phyloP scores from a whole-genome alignment of 2,888 invertebrate species.

The Pyrrhia umbra region DNA sequence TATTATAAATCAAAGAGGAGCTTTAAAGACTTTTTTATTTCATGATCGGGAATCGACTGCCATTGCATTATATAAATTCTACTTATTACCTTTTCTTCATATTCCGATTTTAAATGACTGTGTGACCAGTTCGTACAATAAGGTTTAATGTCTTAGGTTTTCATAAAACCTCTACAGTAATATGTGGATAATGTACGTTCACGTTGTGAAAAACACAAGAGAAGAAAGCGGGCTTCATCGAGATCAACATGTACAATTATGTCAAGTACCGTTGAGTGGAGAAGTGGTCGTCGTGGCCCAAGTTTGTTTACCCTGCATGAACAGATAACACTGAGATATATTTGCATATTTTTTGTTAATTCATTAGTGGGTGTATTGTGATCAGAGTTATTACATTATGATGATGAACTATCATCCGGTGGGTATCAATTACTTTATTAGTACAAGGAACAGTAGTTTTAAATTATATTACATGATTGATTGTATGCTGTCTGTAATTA shows the following conservation, averaged over 20 bases:
- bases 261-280: slow-evolving; percentile 73
- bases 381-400: slow-evolving; percentile 40
- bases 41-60: too few relatives aligned
- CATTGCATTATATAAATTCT: too few relatives aligned
- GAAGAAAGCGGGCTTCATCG: slow-evolving; percentile 50
- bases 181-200: slow-evolving; percentile 27
- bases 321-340: slow-evolving; percentile 69
- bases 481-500: slow-evolving; percentile 24
- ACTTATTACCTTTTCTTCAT: too few relatives aligned
- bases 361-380: slow-evolving; percentile 56
- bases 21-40: too few relatives aligned
- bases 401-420: slow-evolving; percentile 49
- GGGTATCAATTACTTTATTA: slow-evolving; percentile 61
- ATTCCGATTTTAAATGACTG: too few relatives aligned
- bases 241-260: slow-evolving; percentile 62
- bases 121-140: too few relatives aligned
- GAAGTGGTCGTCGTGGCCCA: slow-evolving; percentile 65
- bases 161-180: too few relatives aligned
- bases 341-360: slow-evolving; percentile 79
- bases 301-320: slow-evolving; percentile 69
- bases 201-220: slow-evolving; percentile 31
- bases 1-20: too few relatives aligned
- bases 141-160: too few relatives aligned
- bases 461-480: slow-evolving; percentile 54
- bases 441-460: slow-evolving; percentile 56